These are phyloP conservation scores for Trogon surrucura DNA, from an alignment of 2,113 vertebrate species.

Conservation along the genomic window DNA sequence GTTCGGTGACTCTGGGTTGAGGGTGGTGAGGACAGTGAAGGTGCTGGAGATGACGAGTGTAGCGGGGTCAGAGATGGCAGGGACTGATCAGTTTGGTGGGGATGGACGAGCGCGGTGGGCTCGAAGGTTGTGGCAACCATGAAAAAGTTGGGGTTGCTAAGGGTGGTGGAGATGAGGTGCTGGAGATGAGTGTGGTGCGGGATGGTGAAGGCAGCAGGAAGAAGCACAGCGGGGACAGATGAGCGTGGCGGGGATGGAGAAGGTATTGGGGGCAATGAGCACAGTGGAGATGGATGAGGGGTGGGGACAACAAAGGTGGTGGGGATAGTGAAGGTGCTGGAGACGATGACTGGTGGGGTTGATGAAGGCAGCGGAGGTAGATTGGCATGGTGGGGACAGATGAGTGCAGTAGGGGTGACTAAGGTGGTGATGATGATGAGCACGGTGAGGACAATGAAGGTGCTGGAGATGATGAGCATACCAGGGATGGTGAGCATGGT, in stretches of 20 bases:
- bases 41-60: neutral
- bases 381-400: neutral
- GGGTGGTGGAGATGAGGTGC: too few relatives aligned
- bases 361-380: neutral
- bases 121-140: too few relatives aligned
- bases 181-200: too few relatives aligned
- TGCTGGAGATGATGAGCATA: too few relatives aligned
- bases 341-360: neutral
- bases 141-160: neutral
- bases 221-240: too few relatives aligned
- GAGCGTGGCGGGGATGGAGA: neutral
- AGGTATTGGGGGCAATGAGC: neutral
- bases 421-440: neutral
- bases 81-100: too few relatives aligned
- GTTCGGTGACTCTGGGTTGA: neutral
- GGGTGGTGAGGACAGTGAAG: rapidly evolving
- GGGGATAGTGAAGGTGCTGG: neutral
- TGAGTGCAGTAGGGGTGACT: too few relatives aligned
- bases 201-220: too few relatives aligned
- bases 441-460: rapidly evolving
- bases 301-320: neutral
- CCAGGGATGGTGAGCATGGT: too few relatives aligned
- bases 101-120: neutral
- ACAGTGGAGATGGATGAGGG: neutral
- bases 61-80: neutral